phyloP scores from a whole-genome alignment of 2,888 invertebrate species.

The Plagodis dolabraria region DNA sequence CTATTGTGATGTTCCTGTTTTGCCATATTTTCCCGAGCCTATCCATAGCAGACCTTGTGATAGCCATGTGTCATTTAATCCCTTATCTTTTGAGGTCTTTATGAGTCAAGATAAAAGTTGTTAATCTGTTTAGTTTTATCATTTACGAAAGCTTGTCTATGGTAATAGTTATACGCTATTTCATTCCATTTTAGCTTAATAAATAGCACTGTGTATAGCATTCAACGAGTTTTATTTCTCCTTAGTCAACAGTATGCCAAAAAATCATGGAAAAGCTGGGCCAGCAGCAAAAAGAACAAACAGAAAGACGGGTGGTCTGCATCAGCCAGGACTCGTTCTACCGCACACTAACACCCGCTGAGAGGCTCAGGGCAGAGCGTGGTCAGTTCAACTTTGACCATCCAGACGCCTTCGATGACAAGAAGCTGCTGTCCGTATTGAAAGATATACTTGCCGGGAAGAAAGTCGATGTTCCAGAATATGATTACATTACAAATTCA shows the following conservation, averaged over 20 bases:
- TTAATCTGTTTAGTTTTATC: no score
- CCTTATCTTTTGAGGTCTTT: no score
- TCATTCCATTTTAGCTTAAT: no score
- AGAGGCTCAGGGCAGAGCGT: constrained; percentile 92
- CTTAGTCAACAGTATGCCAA: constrained; percentile 97
- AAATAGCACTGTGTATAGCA: no score
- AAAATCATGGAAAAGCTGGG: constrained; percentile 98
- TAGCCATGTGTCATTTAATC: no score
- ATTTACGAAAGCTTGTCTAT: no score
- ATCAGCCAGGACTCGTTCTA: constrained; percentile 99
- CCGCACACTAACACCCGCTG: constrained; percentile 91
- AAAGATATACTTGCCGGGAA: constrained; percentile 93
- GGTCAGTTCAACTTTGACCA: constrained; percentile 99
- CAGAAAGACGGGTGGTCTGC: constrained; percentile 95
- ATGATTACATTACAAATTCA: constrained; percentile 96
- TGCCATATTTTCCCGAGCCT: no score
- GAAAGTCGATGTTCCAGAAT: constrained; percentile 95
- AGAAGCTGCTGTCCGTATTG: constrained; percentile 91
- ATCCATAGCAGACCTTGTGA: no score
- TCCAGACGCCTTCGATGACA: constrained; percentile 98
- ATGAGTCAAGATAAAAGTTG: no score
- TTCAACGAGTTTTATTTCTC: constrained; percentile 32
- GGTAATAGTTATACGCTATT: no score
- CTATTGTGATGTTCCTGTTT: no score
- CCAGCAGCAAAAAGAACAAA: constrained; percentile 95